Conservation (phyloP, 2,113 vertebrate genomes). For the Puffinus mauretanicus region DNA sequence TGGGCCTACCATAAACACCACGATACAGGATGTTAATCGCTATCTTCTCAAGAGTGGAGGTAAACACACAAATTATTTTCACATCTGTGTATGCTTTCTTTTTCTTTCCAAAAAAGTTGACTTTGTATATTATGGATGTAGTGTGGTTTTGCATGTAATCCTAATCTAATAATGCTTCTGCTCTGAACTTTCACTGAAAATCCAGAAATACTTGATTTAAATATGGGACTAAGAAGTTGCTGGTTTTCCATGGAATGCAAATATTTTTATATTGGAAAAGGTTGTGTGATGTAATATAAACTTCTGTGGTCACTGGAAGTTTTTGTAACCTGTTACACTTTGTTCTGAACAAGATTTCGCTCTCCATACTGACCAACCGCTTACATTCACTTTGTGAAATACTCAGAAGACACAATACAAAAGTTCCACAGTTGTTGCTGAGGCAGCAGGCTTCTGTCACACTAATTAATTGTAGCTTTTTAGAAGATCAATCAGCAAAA, state of each 20-base stretch:
- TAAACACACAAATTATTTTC: conserved; percentile 8
- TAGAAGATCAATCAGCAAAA: not conserved
- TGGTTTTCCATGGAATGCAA: not conserved
- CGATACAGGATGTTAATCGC: conserved; percentile 97
- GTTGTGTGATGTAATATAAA: not conserved
- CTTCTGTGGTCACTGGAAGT: not conserved
- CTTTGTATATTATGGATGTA: not conserved
- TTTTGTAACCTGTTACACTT: not conserved
- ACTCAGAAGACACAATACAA: not conserved
- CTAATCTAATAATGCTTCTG: not conserved
- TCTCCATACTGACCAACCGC: not conserved
- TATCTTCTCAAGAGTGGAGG: conserved; percentile 97
- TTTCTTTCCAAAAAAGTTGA: not conserved
- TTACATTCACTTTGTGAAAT: not conserved
- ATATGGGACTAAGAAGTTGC: not conserved
- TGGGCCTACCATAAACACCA: conserved; percentile 96
- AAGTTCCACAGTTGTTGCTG: not conserved
- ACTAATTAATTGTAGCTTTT: not conserved
- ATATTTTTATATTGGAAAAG: not conserved
- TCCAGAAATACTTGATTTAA: not conserved
- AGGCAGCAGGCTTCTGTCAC: not conserved
- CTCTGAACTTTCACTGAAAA: not conserved
- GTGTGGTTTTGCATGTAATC: not conserved
- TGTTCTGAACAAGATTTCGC: not conserved
- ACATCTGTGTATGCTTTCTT: not conserved